Evolutionary conservation across 1,140 invertebrate species (phyloP).

Genomic region (Sycophila sp.): DNA sequence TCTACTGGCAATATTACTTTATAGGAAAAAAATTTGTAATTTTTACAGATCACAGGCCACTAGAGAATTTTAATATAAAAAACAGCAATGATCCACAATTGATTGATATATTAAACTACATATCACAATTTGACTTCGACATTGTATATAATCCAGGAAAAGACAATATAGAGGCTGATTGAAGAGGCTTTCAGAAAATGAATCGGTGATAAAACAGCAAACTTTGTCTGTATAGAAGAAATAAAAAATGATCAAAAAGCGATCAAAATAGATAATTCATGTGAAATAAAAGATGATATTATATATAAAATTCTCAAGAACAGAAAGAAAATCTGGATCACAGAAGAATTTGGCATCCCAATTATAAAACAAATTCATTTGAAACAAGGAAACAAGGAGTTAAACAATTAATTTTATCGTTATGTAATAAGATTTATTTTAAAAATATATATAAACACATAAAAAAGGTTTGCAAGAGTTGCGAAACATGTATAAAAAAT

Average conservation of each 20-base stretch:
- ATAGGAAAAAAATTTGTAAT: conserved; percentile 33
- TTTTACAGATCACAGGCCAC: conserved; percentile 37
- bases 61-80: conserved; percentile 39
- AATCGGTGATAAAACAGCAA: background rate
- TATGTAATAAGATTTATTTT: background rate
- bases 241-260: background rate
- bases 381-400: too few species aligned
- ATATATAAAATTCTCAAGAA: too few species aligned
- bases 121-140: background rate
- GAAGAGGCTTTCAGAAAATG: background rate
- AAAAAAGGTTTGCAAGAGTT: too few species aligned
- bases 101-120: background rate
- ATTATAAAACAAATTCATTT: conserved; percentile 4
- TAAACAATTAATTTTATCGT: background rate
- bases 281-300: too few species aligned
- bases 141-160: conserved; percentile 28
- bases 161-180: conserved; percentile 35
- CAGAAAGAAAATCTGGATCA: background rate
- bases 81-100: conserved; percentile 3
- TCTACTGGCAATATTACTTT: conserved; percentile 12
- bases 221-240: background rate
- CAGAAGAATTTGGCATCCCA: background rate
- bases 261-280: background rate
- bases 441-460: too few species aligned
- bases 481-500: too few species aligned